Evolutionary conservation across 2,113 vertebrate genomes (phyloP), one percentile per base, ranked within the genome.

Genomic region (Hippocampus zosterae): DNA sequence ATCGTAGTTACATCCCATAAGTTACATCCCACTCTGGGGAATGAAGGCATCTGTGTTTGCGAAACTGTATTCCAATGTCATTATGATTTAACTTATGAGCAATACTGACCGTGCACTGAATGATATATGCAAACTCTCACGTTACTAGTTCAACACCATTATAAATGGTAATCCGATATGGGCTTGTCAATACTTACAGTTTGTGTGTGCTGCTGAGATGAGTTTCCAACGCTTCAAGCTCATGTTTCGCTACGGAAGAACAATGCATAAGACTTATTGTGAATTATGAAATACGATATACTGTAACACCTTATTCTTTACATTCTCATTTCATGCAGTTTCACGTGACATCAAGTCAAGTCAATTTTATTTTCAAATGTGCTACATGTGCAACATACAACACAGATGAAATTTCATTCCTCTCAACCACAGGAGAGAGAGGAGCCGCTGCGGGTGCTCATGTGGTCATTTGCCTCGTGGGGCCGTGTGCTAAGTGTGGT

Each of bases 221-320:
- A 57, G 79, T 85, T 52, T 98, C 96, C 73, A 96, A 91, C n/a
- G 88, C 85, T 75, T 96, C 95, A 90, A 97, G 92, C 75, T 98
- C 96, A 79, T 87, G 89, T 93, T 96, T 96, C 71, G 95, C 97
- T 99, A 77, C 73, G 1, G 79, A 63, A 50, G 23, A 77, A 73
- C 7, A 70, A 71, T 8, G 59, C 2, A 65, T 6, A 67, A 21
- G 3, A 65, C 21, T 46, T 46, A 46, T 13, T 46, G 63, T 18
- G 23, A 25, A 5, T 27, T 11, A 27, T 27, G 23, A 8, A 23
- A 42, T 40, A 42, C 5, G 42, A 63, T 37, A 57, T 57, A 23
- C 23, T 23, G 19, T 7, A 55, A 8, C 52, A 53, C n/a, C 29
- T 57, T 29, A 57, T 27, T 25, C 25, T 57, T 12, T 57, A 57